phyloP scores from a whole-genome alignment of 2,113 vertebrate species.

The Channa maculata region DNA sequence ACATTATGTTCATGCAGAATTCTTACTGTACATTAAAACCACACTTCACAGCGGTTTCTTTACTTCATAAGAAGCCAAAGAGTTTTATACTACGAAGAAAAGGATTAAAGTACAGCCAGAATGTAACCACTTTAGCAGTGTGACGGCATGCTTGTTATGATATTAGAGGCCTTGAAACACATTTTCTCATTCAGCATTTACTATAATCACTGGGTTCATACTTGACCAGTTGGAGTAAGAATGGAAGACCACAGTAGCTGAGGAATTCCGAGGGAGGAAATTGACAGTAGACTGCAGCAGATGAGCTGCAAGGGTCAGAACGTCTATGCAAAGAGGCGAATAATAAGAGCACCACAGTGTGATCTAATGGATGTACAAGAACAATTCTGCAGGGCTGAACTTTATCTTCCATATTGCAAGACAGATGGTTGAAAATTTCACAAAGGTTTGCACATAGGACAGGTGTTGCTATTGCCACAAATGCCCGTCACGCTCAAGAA shows the following conservation, averaged over 20 bases:
- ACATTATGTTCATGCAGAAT: background rate
- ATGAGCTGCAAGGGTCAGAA: background rate
- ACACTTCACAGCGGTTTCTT: background rate
- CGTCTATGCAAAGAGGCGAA: background rate
- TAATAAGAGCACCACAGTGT: background rate
- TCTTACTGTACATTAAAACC: background rate
- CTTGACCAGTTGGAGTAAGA: background rate
- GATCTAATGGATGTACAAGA: background rate
- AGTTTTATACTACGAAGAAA: background rate
- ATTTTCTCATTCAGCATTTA: background rate
- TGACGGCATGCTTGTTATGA: background rate
- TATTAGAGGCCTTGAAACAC: background rate
- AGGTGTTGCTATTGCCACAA: background rate
- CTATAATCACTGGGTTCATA: background rate
- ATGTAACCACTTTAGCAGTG: background rate
- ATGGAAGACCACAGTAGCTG: background rate
- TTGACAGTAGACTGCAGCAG: background rate
- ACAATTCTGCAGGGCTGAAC: conserved; percentile 14
- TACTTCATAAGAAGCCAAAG: background rate
- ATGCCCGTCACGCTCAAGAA: too few species aligned
- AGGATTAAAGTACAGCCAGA: background rate
- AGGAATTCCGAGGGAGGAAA: background rate
- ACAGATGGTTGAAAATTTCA: conserved; percentile 16
- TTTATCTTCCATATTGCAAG: background rate
- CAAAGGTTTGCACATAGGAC: background rate